Base-by-base conservation (phyloP, 2,113 vertebrate genomes). In the Pluvialis apricaria region DNA sequence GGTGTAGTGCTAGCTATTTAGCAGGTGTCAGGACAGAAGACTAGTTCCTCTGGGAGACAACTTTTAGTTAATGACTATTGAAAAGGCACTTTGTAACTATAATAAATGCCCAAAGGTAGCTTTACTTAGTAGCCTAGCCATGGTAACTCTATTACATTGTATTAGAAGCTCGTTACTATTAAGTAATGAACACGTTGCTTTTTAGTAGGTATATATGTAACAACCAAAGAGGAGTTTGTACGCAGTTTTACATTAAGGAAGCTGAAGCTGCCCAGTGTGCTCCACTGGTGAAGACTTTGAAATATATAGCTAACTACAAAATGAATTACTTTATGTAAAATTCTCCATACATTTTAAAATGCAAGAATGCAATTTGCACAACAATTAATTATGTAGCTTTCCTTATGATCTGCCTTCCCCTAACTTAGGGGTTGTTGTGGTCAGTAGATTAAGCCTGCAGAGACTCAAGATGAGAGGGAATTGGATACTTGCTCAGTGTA, bases 401-500 rank as follows among this genome's bases (percentile, higher is more conserved):
- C 88, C 94, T 94, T 92, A 94, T 28, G 14, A 94, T 78, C 69
- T 94, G 92, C 79, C 95, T 91, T 88, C 77, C 84, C 94, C 93
- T 96, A 94, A 96, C 54, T 92, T 92, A 93, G 75, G 58, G 91
- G 85, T 82, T 85, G 44, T 66, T 91, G 88, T 65, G 71, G 84
- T 94, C 78, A 94, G 81, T 66, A 95, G 82, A 90, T 83, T 68
- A 96, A 95, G 86, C 72, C 71, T 93, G 82, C 78, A 92, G 92
- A 96, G 84, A 97, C 42, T 96, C 88, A 92, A 96, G 77, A 91
- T 71, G 89, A 97, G 54, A 94, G 86, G 24, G 81, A 92, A 95
- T 93, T 72, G 70, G 94, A 95, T 96, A 98, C 99, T 90, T 98
- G 98, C 99, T 99, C 99, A 52, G 97, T 98, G 92, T 99, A 99